Conservation (phyloP, 2,797 vertebrate genomes). For the Sebastolobus altivelis region DNA sequence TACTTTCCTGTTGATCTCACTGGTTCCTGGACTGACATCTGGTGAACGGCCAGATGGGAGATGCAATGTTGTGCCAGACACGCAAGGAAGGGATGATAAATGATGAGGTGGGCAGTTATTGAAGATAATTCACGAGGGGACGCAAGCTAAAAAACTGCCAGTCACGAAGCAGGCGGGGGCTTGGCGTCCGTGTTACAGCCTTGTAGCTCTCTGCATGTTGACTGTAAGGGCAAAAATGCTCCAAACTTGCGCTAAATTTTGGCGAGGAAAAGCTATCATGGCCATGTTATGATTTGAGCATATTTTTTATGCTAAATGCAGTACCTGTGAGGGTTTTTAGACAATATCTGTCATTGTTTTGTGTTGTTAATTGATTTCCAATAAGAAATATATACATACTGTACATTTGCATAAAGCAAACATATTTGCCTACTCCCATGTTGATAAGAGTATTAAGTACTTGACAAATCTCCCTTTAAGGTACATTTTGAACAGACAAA, state of each 20-base stretch:
- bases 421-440: too few relatives aligned
- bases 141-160: background rate
- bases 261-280: rapidly evolving
- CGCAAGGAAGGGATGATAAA: slow-evolving; percentile 29
- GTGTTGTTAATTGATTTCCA: too few relatives aligned
- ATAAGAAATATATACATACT: too few relatives aligned
- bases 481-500: too few relatives aligned
- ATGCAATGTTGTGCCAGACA: background rate
- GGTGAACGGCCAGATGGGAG: slow-evolving; percentile 19
- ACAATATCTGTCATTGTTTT: too few relatives aligned
- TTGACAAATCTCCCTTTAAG: too few relatives aligned
- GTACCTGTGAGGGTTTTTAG: too few relatives aligned
- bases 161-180: background rate
- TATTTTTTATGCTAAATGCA: too few relatives aligned
- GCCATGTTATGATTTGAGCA: too few relatives aligned
- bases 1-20: slow-evolving; percentile 39
- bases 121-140: slow-evolving; percentile 36
- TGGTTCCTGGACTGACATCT: slow-evolving; percentile 39
- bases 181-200: background rate
- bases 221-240: background rate
- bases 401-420: too few relatives aligned
- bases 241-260: too few relatives aligned
- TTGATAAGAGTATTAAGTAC: rapidly evolving
- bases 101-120: slow-evolving; percentile 16
- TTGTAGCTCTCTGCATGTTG: background rate